Evolutionary conservation across 2,888 invertebrate genomes (phyloP).

Genomic region (Synanthedon andrenaeformis): DNA sequence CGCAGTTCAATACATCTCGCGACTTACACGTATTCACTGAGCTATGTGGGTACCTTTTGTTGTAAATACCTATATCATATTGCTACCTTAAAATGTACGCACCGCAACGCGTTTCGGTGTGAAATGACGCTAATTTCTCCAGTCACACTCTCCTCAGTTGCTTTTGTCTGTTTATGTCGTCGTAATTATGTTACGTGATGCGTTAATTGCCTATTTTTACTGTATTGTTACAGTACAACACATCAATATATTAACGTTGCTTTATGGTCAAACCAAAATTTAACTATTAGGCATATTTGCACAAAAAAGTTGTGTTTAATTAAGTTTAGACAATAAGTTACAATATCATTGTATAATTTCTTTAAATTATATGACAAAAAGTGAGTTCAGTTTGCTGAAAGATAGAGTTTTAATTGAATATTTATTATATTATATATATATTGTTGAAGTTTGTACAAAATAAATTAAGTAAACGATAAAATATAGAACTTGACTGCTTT

Average conservation of each 20-base stretch:
- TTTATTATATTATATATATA: conserved; percentile 59
- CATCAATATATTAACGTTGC: conserved; percentile 10
- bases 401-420: conserved; percentile 71
- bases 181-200: conserved; percentile 7
- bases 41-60: too few species aligned
- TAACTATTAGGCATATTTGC: conserved; percentile 70
- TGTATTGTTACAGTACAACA: conserved; percentile 1
- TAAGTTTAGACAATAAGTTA: conserved; percentile 72
- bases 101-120: conserved; percentile 2
- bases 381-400: conserved; percentile 71
- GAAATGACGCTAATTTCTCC: conserved; percentile 4
- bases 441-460: conserved; percentile 74
- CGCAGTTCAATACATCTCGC: too few species aligned
- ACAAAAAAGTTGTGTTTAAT: conserved; percentile 72
- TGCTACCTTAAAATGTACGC: background rate
- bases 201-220: conserved; percentile 1
- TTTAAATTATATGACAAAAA: conserved; percentile 66
- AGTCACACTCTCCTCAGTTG: conserved; percentile 14
- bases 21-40: too few species aligned
- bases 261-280: conserved; percentile 64
- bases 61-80: too few species aligned
- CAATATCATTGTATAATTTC: conserved; percentile 64
- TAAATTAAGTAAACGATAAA: conserved; percentile 72
- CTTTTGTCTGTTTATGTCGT: conserved; percentile 6
- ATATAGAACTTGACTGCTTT: conserved; percentile 73